A percentile compares a stretch with the other conserved stretches of the same genome.
phyloP scores from a whole-genome alignment of 37 sponge, comb jelly and placozoan genomes.

The Tethya wilhelma region DNA sequence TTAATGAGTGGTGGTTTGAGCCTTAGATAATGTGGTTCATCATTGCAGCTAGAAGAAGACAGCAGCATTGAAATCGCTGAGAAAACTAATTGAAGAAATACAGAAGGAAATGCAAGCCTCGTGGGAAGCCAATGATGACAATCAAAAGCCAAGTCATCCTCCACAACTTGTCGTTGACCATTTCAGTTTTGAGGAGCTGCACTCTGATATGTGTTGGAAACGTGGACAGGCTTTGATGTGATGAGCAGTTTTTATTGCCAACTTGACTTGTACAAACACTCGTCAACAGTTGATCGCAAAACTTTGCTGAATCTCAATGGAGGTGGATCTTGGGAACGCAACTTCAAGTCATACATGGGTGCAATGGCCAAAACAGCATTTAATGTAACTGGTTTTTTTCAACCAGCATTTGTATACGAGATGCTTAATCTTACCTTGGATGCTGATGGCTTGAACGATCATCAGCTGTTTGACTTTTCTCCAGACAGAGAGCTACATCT shows the following conservation, averaged over 20 bases:
- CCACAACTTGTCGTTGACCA: slow-evolving; percentile 24
- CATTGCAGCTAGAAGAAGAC: slow-evolving; percentile 1
- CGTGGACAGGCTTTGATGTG: background rate
- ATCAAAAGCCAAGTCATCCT: background rate
- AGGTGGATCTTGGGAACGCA: slow-evolving; percentile 22
- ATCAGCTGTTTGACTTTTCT: slow-evolving; percentile 28
- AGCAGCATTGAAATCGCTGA: background rate
- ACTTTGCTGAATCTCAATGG: slow-evolving; percentile 17
- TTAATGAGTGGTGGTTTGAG: background rate
- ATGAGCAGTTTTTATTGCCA: background rate
- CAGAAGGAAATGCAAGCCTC: background rate
- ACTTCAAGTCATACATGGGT: background rate
- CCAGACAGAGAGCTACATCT: slow-evolving; percentile 3
- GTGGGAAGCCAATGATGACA: background rate
- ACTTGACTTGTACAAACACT: slow-evolving; percentile 1
- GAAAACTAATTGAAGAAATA: background rate
- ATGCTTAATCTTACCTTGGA: background rate
- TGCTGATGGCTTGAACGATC: slow-evolving; percentile 27
- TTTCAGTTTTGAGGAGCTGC: slow-evolving; percentile 6
- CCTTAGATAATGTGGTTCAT: slow-evolving; percentile 3
- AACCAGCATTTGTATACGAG: slow-evolving; percentile 16
- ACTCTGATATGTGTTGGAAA: background rate
- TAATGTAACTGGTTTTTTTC: slow-evolving; percentile 32
- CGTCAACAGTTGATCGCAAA: slow-evolving; percentile 2
- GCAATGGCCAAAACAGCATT: slow-evolving; percentile 7